Evolutionary conservation across 2,797 vertebrate genomes (phyloP).

Genomic region (Buceros bicornis): DNA sequence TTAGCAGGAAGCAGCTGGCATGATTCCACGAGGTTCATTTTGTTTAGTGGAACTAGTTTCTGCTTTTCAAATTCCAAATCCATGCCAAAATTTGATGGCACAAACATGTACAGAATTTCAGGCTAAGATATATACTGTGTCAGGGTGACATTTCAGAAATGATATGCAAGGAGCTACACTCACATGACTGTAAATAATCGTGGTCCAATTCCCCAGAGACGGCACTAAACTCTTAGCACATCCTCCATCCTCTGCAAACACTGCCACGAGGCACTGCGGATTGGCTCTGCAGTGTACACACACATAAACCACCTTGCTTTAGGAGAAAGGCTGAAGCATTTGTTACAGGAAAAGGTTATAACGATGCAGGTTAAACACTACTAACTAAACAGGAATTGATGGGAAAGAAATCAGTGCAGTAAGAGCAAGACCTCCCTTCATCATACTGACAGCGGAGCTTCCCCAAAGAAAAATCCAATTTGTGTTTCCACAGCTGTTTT

Average conservation of each 20-base stretch:
- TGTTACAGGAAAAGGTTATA: conserved; percentile 43
- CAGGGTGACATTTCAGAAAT: conserved; percentile 62
- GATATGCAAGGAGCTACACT: neutral
- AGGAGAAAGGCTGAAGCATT: neutral
- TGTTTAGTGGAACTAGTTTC: conserved; percentile 17
- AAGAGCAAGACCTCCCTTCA: neutral
- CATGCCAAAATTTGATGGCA: conserved; percentile 5
- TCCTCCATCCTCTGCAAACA: conserved; percentile 53
- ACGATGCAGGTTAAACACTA: conserved; percentile 20
- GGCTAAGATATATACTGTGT: neutral
- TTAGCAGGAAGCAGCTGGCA: conserved; percentile 23
- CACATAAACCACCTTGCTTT: neutral
- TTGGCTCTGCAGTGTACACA: conserved; percentile 20
- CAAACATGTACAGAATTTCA: conserved; percentile 37
- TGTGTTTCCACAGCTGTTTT: neutral
- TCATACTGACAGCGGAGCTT: neutral
- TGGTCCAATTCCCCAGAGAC: neutral
- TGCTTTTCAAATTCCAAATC: conserved; percentile 26
- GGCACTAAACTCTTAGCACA: conserved; percentile 22
- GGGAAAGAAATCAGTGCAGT: neutral
- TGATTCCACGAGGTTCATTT: neutral
- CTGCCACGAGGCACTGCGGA: conserved; percentile 24
- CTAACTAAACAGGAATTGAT: conserved; percentile 31
- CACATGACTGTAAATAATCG: conserved; percentile 36
- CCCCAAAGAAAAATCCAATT: neutral